phyloP scores from a whole-genome alignment of 2,797 vertebrate species.

The Enteromius treurensis region DNA sequence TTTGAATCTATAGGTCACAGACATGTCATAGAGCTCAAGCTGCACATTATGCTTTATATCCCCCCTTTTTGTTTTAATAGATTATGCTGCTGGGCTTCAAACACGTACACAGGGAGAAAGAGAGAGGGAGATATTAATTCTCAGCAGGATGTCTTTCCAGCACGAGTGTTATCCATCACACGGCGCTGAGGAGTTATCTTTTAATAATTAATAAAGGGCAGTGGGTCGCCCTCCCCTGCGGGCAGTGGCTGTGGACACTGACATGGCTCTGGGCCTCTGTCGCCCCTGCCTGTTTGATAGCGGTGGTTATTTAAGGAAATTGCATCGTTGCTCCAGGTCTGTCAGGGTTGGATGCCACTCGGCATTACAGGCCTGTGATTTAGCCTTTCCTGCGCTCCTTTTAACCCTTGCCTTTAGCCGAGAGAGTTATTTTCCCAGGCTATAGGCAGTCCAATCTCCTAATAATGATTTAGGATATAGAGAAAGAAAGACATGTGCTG shows the following conservation, averaged over 20 bases:
- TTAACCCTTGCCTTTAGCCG: slow-evolving; percentile 73
- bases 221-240: slow-evolving; percentile 68
- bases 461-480: slow-evolving; percentile 48
- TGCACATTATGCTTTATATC: slow-evolving; percentile 6
- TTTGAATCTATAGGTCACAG: slow-evolving; percentile 33
- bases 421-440: slow-evolving; percentile 57
- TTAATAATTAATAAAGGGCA: slow-evolving; percentile 94
- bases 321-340: slow-evolving; percentile 80
- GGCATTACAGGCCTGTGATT: slow-evolving; percentile 81
- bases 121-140: slow-evolving; percentile 37
- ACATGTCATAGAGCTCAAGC: not conserved
- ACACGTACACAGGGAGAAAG: slow-evolving; percentile 16
- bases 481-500: not conserved
- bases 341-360: slow-evolving; percentile 78
- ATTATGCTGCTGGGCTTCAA: slow-evolving; percentile 27
- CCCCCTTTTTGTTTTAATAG: slow-evolving; percentile 25
- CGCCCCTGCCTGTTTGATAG: slow-evolving; percentile 70
- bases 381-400: slow-evolving; percentile 77
- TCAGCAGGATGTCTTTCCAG: slow-evolving; percentile 35
- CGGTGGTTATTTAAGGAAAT: slow-evolving; percentile 84
- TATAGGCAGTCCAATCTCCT: slow-evolving; percentile 34
- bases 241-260: slow-evolving; percentile 57
- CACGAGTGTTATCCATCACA: slow-evolving; percentile 58
- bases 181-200: slow-evolving; percentile 71
- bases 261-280: slow-evolving; percentile 54